phyloP scores from a whole-genome alignment of 2,888 invertebrate species.

The Habroteleia sp. region DNA sequence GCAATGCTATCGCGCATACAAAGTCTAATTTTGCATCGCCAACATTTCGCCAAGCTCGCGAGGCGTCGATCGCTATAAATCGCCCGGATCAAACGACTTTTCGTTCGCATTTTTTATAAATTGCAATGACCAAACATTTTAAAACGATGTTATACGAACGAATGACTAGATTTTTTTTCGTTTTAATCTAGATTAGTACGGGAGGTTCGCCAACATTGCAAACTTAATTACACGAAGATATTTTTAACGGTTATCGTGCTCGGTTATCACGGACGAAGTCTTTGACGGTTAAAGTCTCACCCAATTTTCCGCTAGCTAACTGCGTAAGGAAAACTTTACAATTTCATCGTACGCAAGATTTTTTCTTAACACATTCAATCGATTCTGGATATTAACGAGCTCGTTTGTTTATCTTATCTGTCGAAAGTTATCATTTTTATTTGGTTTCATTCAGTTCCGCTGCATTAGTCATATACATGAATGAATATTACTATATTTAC shows the following conservation, averaged over 20 bases:
- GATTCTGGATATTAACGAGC: background rate
- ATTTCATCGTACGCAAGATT: no score
- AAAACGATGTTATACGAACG: no score
- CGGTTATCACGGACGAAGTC: no score
- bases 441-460: slow-evolving; percentile 25
- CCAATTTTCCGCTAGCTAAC: no score
- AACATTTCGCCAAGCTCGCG: slow-evolving; percentile 42
- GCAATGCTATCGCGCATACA: slow-evolving; percentile 57
- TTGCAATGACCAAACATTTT: no score
- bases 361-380: no score
- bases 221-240: slow-evolving; percentile 10
- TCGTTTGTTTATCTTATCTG: slow-evolving; percentile 33
- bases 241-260: slow-evolving; percentile 31
- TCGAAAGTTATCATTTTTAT: slow-evolving; percentile 25
- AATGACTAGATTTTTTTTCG: no score
- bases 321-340: no score
- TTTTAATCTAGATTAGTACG: no score
- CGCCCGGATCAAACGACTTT: background rate
- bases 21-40: slow-evolving; percentile 62
- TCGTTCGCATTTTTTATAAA: background rate
- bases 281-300: no score
- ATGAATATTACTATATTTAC: slow-evolving; percentile 28
- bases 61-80: slow-evolving; percentile 19
- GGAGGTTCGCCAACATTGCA: no score
- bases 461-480: slow-evolving; percentile 24